Percentiles rank a stretch among this genome's conserved stretches.
phyloP scores from a whole-genome alignment of 2,888 invertebrate species.

The Urechis unicinctus region DNA sequence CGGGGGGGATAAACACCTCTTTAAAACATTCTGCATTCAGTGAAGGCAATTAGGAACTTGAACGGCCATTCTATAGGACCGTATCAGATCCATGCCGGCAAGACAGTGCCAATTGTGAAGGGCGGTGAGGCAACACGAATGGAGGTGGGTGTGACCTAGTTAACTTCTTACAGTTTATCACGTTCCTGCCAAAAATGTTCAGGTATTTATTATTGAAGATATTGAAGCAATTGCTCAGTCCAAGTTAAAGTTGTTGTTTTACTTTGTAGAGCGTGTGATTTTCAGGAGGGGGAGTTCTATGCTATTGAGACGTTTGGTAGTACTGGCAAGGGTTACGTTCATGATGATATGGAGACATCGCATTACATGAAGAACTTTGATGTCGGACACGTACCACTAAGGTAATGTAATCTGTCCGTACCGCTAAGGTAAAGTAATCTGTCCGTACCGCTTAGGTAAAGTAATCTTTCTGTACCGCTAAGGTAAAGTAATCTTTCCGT shows the following conservation, averaged over 20 bases:
- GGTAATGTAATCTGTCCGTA: too few species aligned
- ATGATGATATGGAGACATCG: conserved; percentile 98
- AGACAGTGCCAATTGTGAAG: conserved; percentile 98
- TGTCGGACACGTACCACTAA: conserved; percentile 72
- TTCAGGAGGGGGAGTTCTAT: conserved; percentile 88
- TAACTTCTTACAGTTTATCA: background rate
- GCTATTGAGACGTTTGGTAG: conserved; percentile 99
- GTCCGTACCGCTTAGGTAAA: too few species aligned
- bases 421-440: too few species aligned
- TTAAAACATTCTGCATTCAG: conserved; percentile 30
- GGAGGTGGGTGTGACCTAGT: conserved; percentile 59
- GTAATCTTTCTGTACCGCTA: too few species aligned
- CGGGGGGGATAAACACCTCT: too few species aligned
- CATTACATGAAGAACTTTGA: conserved; percentile 99
- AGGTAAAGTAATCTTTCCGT: too few species aligned
- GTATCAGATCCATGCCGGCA: conserved; percentile 87
- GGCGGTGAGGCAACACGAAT: conserved; percentile 94
- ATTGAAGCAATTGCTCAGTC: too few species aligned
- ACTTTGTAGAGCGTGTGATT: too few species aligned
- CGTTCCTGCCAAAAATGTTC: too few species aligned
- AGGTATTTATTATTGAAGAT: too few species aligned
- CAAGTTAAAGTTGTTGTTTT: too few species aligned
- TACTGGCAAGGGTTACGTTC: conserved; percentile 80
- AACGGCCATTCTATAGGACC: conserved; percentile 99
- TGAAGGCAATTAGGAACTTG: conserved; percentile 95